Evolutionary conservation across 2,888 invertebrate genomes (phyloP).

Genomic region (Neoascia interrupta): DNA sequence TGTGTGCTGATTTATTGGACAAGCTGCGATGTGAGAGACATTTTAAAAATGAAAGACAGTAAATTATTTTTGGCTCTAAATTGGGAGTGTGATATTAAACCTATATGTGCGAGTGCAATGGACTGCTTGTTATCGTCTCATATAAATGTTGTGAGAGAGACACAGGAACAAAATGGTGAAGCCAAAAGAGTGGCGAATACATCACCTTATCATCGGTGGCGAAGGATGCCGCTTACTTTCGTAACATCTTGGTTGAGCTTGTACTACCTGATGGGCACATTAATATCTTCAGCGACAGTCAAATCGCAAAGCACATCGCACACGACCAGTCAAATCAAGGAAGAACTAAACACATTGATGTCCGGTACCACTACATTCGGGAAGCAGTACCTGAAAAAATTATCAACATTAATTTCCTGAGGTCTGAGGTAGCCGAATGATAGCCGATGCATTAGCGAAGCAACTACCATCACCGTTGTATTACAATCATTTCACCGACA

Average conservation of each 20-base stretch:
- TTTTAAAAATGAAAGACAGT: too few relatives aligned
- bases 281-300: slow-evolving; percentile 11
- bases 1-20: too few relatives aligned
- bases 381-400: neutral
- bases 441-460: slow-evolving; percentile 3
- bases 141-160: too few relatives aligned
- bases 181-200: too few relatives aligned
- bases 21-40: too few relatives aligned
- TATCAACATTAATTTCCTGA: neutral
- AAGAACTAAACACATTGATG: too few relatives aligned
- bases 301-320: slow-evolving; percentile 22
- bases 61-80: too few relatives aligned
- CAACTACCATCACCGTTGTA: neutral
- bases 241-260: slow-evolving; percentile 15
- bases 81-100: too few relatives aligned
- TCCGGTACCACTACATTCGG: too few relatives aligned
- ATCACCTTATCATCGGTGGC: slow-evolving; percentile 29
- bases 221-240: slow-evolving; percentile 26
- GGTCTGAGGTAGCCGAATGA: slow-evolving; percentile 23
- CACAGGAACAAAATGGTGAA: too few relatives aligned
- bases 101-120: too few relatives aligned
- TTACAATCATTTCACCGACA: slow-evolving; percentile 12
- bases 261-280: slow-evolving; percentile 9
- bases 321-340: neutral
- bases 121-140: too few relatives aligned